phyloP scores from a whole-genome alignment of 2,797 vertebrate genomes.

The Anabas testudineus region DNA sequence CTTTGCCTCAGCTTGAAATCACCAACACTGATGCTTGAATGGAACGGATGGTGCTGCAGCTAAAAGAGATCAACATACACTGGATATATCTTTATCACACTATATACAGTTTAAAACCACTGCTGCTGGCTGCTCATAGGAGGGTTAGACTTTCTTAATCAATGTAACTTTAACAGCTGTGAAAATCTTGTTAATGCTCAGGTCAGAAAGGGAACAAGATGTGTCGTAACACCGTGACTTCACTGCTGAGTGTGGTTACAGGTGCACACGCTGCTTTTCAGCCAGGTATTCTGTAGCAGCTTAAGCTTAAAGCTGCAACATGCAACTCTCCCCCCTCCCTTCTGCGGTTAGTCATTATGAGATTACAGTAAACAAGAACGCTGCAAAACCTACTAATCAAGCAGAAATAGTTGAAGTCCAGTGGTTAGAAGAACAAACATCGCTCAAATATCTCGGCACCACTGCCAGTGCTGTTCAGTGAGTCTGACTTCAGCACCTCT shows the following conservation, averaged over 20 bases:
- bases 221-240: not conserved
- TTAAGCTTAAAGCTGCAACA: no score
- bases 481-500: no score
- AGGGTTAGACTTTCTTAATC: no score
- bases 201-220: not conserved
- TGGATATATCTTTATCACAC: conserved; percentile 6
- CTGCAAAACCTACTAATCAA: no score
- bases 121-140: not conserved
- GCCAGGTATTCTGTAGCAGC: no score
- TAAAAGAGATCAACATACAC: conserved; percentile 1
- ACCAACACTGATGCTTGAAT: conserved; percentile 16
- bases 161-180: not conserved
- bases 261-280: not conserved
- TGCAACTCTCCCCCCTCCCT: no score
- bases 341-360: no score
- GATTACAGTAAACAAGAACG: no score
- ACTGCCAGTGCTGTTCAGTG: no score
- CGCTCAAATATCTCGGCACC: no score
- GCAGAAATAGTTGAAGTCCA: no score
- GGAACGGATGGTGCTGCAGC: not conserved
- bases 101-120: conserved; percentile 24
- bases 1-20: conserved; percentile 24
- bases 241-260: not conserved
- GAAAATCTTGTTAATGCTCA: not conserved
- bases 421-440: no score